A percentile compares a stretch with the other conserved stretches of the same genome.
Conservation (phyloP, 2,113 vertebrate genomes). For the Neodontobutis hainanensis region DNA sequence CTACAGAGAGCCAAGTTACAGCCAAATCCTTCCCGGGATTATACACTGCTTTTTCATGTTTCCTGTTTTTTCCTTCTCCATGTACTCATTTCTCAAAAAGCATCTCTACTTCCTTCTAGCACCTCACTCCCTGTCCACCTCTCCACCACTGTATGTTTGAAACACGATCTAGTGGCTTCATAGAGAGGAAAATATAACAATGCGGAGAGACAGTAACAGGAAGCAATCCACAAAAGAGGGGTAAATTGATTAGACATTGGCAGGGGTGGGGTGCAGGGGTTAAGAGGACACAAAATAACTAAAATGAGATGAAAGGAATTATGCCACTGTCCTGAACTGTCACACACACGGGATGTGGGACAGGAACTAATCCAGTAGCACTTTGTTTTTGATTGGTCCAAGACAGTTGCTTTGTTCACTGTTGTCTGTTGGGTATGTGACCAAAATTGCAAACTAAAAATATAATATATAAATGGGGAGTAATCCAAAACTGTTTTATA, state of each 20-base stretch:
- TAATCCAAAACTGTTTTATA: not conserved
- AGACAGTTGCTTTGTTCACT: too few species aligned
- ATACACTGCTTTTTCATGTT: conserved; percentile 55
- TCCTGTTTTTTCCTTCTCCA: conserved; percentile 31
- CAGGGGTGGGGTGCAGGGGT: conserved; percentile 20
- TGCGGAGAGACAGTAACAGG: conserved; percentile 7
- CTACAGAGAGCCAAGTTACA: conserved; percentile 62
- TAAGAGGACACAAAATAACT: conserved; percentile 47
- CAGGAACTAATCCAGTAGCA: not conserved
- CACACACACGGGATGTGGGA: not conserved
- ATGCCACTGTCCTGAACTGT: conserved; percentile 6
- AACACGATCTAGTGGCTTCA: conserved; percentile 31
- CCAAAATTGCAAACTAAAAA: not conserved
- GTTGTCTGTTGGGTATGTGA: not conserved
- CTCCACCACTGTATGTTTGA: conserved; percentile 31
- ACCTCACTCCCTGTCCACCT: conserved; percentile 31
- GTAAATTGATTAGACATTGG: conserved; percentile 44
- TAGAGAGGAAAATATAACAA: conserved; percentile 30
- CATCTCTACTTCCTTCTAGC: conserved; percentile 14
- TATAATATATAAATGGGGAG: not conserved
- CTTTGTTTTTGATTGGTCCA: not conserved
- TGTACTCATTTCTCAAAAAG: conserved; percentile 20
- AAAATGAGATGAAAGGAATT: conserved; percentile 35
- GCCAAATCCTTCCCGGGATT: conserved; percentile 71
- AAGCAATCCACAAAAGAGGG: conserved; percentile 17